Conservation (phyloP, 2,888 invertebrate species). For the Ophraella communa region DNA sequence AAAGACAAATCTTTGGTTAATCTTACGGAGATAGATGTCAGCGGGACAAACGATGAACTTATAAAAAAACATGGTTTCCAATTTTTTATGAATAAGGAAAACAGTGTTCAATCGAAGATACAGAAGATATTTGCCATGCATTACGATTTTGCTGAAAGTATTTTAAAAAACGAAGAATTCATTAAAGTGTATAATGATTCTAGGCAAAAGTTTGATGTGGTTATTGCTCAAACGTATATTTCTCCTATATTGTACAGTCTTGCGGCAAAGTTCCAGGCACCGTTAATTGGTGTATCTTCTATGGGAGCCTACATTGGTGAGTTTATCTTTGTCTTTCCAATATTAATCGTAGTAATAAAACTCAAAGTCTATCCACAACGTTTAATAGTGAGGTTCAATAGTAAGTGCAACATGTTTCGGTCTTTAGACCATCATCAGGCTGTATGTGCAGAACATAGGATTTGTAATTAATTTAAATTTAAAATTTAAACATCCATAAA, state of each 20-base stretch:
- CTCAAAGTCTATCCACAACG: too few species aligned
- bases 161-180: constrained; percentile 43
- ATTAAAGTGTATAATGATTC: constrained; percentile 42
- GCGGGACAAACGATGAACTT: constrained; percentile 39
- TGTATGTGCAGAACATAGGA: too few species aligned
- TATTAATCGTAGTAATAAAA: too few species aligned
- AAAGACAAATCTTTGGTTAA: constrained; percentile 47
- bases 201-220: constrained; percentile 45
- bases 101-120: constrained; percentile 41
- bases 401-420: too few species aligned
- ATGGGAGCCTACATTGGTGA: constrained; percentile 44
- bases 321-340: too few species aligned
- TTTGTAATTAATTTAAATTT: too few species aligned
- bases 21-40: constrained; percentile 52
- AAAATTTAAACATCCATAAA: too few species aligned
- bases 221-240: constrained; percentile 47
- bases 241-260: constrained; percentile 45
- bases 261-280: constrained; percentile 41
- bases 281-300: constrained; percentile 46
- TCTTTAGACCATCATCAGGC: too few species aligned
- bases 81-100: constrained; percentile 45
- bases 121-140: constrained; percentile 41
- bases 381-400: too few species aligned
- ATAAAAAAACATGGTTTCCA: constrained; percentile 44
- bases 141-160: constrained; percentile 40